Conservation (phyloP, 1,140 invertebrate genomes). For the Pseudomyrmex cubaensis region DNA sequence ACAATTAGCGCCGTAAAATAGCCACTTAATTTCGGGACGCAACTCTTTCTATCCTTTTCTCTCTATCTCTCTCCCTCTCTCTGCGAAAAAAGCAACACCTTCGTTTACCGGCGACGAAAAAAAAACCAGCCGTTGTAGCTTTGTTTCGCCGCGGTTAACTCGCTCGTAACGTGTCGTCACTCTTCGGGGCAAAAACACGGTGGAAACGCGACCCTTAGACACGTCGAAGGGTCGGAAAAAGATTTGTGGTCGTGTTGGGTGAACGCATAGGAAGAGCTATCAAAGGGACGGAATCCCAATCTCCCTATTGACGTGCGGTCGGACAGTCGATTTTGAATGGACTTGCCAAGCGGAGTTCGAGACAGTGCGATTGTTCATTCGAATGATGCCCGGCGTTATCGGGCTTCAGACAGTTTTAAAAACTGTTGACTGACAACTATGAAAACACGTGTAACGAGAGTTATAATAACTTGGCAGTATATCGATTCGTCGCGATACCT, state of each 20-base stretch:
- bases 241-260: constrained; percentile 61
- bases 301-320: constrained; percentile 40
- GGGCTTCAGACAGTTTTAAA: constrained; percentile 8
- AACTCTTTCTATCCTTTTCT: not conserved
- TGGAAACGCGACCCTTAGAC: constrained; percentile 34
- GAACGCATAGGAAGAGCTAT: constrained; percentile 30
- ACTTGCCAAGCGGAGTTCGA: constrained; percentile 34
- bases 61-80: not conserved
- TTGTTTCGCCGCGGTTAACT: constrained; percentile 57
- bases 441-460: constrained; percentile 35
- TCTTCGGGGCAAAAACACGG: constrained; percentile 50
- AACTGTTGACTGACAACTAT: constrained; percentile 49
- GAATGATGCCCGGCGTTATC: constrained; percentile 2
- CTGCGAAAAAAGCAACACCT: constrained; percentile 28
- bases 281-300: constrained; percentile 54
- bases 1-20: constrained; percentile 76
- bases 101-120: constrained; percentile 40
- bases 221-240: constrained; percentile 58
- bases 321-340: constrained; percentile 35
- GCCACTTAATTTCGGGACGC: constrained; percentile 69
- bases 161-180: constrained; percentile 34
- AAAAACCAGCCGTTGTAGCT: constrained; percentile 48
- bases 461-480: constrained; percentile 29
- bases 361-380: not conserved
- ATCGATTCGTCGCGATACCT: too few species aligned